Evolutionary conservation across 2,888 invertebrate species (phyloP).

Genomic region (Aleiodes alternator): DNA sequence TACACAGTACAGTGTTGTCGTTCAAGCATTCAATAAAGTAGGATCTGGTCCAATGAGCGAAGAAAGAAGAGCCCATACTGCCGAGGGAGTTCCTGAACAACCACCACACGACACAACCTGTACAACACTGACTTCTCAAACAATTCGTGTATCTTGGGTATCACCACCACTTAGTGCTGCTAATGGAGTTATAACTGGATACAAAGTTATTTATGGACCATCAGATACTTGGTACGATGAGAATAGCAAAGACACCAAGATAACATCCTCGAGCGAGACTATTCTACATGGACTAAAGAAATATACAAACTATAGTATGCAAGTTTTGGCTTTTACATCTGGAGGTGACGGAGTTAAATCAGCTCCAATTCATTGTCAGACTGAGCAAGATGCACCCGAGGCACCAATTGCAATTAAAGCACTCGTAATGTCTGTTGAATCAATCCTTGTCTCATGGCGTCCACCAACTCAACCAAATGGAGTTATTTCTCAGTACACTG

Average conservation of each 20-base stretch:
- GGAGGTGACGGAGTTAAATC: slow-evolving; percentile 96
- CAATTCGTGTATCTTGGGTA: slow-evolving; percentile 95
- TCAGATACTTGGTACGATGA: slow-evolving; percentile 96
- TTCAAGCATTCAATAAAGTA: slow-evolving; percentile 95
- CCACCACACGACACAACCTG: slow-evolving; percentile 94
- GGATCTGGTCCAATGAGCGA: slow-evolving; percentile 94
- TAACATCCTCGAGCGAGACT: slow-evolving; percentile 93
- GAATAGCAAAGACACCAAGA: slow-evolving; percentile 92
- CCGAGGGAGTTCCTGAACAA: slow-evolving; percentile 95
- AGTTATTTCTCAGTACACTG: slow-evolving; percentile 93
- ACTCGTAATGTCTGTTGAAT: slow-evolving; percentile 92
- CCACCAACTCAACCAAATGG: slow-evolving; percentile 95
- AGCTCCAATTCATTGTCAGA: slow-evolving; percentile 92
- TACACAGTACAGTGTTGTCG: slow-evolving; percentile 96
- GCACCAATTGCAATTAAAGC: slow-evolving; percentile 95
- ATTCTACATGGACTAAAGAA: slow-evolving; percentile 95
- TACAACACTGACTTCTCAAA: slow-evolving; percentile 94
- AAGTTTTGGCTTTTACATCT: slow-evolving; percentile 95
- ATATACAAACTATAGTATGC: slow-evolving; percentile 97
- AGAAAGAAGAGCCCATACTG: slow-evolving; percentile 93
- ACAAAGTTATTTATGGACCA: slow-evolving; percentile 92
- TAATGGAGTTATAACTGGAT: slow-evolving; percentile 96
- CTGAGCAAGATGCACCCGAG: slow-evolving; percentile 97
- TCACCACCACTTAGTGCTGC: slow-evolving; percentile 94
- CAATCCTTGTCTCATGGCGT: slow-evolving; percentile 95